Base-by-base conservation (phyloP, 1,140 invertebrate genomes). In the Colletes gigas region DNA sequence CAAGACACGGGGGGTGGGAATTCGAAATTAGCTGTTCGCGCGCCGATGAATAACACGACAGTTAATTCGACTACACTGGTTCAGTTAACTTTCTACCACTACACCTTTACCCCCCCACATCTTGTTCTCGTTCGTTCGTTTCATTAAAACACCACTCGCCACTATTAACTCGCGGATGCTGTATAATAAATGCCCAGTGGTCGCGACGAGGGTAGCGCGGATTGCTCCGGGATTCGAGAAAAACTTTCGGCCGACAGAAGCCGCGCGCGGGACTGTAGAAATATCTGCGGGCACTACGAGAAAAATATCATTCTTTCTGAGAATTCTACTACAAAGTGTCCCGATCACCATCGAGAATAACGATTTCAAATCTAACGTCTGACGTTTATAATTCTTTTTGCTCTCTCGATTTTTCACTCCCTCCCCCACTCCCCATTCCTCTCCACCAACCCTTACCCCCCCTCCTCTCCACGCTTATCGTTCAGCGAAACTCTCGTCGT, bases 171-270 rank as follows among this genome's bases (percentile, higher is more conserved):
- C 81, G 83, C 81, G 74, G 73, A 77, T 77, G 83, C 85, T n/a
- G 75, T 83, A 62, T 86, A 77, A 88, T 83, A 88, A 88, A 88
- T 88, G 86, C 86, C 86, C 86, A 86, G 81, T 84, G 76, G 84
- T 88, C 66, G 62, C 63, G 74, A 82, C 73, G 73, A 47, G 67
- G 82, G 62, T 80, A 67, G 21, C 12, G 68, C 69, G 62, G 54
- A 67, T 82, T 47, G 19, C 60, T 65, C 21, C 60, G 71, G 68
- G 30, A 85, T 68, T n/a, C 55, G 60, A 52, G 50, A 44, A 55
- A 30, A 65, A 52, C 52, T 12, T 47, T 19, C 63, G 57, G 68
- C 76, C 67, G 78, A 74, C 70, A 54, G 76, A 76, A 80, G 55
- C 76, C 76, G 81, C 57, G 81, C 57, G 3, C 54, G 66, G 62